Evolutionary conservation across 2,797 vertebrate species (phyloP), one percentile per base, ranked within the genome.

Genomic region (Pantherophis alleghaniensis): DNA sequence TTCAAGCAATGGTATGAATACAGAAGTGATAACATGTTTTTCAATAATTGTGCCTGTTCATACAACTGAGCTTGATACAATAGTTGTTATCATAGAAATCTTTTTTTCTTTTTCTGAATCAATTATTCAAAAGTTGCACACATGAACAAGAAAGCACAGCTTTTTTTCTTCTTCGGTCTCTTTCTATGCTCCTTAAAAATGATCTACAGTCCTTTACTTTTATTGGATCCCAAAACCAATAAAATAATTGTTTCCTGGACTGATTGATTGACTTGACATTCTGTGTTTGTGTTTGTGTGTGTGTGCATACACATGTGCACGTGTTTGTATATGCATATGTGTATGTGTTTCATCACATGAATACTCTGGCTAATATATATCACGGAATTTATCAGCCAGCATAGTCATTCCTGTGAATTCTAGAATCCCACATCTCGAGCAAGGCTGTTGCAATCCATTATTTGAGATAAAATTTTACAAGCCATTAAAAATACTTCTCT

Each of bases 11-110:
- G 93, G 90, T 94, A 96, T 10, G 90, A 93, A 1, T 92, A 16
- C 89, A 91, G 94, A 74, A 42, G 83, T 91, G 94, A 91, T 37
- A 95, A 66, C 13, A 47, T 95, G 90, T 95, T 14, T 92, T 94
- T 55, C 92, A 94, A 92, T 94, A 89, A 86, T 61, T 88, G 66
- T 91, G 57, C 56, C 87, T 91, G 51, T 89, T 91, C 93, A 89
- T 74, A 86, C 87, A 93, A 93, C 93, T 91, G 90, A 69, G 32
- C 69, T 86, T 89, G 56, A 89, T 37, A 66, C 66, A 89, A 91
- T 26, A 63, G n/a, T 53, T 79, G n/a, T 51, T 61, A 79, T 26
- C 20, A 63, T 24, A 91, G 4, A 32, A 91, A 51, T 61, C n/a
- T 47, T 42, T 42, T 32, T 42, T 83, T 63, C 11, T 74, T 89